phyloP scores from a whole-genome alignment of 2,113 vertebrate genomes.

The Alethe castanea region DNA sequence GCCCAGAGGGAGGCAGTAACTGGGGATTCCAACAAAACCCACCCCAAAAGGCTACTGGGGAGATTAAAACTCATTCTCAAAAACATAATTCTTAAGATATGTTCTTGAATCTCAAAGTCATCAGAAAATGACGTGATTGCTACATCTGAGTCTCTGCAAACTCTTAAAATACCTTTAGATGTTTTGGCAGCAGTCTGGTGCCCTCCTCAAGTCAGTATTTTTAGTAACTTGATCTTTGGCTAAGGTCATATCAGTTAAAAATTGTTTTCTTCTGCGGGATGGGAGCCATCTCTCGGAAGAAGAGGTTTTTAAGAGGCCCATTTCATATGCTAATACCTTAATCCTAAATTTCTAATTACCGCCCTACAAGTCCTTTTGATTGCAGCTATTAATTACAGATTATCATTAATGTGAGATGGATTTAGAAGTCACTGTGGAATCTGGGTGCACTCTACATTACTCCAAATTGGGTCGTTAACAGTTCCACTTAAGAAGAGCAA shows the following conservation, averaged over 20 bases:
- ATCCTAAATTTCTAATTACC: slow-evolving; percentile 47
- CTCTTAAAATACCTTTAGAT: too few species aligned
- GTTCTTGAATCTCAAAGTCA: background rate
- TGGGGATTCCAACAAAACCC: background rate
- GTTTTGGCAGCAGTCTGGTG: too few species aligned
- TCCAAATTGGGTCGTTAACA: slow-evolving; percentile 61
- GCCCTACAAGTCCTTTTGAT: slow-evolving; percentile 22
- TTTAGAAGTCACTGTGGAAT: slow-evolving; percentile 29
- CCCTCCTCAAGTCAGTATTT: too few species aligned
- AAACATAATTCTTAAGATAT: accelerated
- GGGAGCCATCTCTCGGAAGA: background rate
- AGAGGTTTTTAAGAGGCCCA: background rate
- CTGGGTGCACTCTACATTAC: slow-evolving; percentile 1
- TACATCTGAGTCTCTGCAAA: accelerated
- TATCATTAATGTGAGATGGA: background rate
- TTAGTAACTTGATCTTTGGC: background rate
- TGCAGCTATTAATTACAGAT: slow-evolving; percentile 53
- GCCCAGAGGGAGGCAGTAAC: background rate
- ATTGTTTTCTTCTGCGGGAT: background rate
- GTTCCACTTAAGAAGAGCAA: slow-evolving; percentile 61
- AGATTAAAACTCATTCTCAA: background rate
- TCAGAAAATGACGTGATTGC: background rate
- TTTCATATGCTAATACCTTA: slow-evolving; percentile 33
- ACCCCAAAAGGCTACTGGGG: background rate
- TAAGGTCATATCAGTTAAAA: background rate